phyloP scores from a whole-genome alignment of 2,888 invertebrate genomes.

The Kuschelorhynchus macadamiae region DNA sequence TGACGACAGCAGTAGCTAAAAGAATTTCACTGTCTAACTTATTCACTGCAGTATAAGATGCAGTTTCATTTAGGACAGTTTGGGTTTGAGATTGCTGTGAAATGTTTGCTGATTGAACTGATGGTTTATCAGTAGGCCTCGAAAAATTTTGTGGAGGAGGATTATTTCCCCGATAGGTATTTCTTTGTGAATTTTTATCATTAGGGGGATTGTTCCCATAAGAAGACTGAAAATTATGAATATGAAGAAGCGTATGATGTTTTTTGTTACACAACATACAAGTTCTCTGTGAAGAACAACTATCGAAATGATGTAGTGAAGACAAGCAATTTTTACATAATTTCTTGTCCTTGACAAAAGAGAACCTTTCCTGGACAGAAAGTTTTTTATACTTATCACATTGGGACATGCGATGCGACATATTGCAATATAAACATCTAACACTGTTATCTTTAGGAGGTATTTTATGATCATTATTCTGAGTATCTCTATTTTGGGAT shows the following conservation, averaged over 20 bases:
- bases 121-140: background rate
- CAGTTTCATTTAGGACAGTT: too few species aligned
- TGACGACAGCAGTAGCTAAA: background rate
- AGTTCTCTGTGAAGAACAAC: slow-evolving; percentile 4
- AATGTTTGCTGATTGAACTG: background rate
- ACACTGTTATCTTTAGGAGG: background rate
- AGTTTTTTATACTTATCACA: too few species aligned
- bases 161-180: background rate
- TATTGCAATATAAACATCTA: background rate
- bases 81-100: background rate
- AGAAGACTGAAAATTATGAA: background rate
- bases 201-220: background rate
- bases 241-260: background rate
- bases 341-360: background rate
- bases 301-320: background rate
- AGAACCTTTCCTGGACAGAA: too few species aligned
- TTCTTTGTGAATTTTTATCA: background rate
- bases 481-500: too few species aligned
- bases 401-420: background rate
- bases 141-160: background rate
- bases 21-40: background rate
- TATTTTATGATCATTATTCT: slow-evolving; percentile 2
- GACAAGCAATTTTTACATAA: slow-evolving; percentile 1
- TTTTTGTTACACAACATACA: background rate
- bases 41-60: background rate